Conservation (phyloP, 1,140 invertebrate genomes). For the Drosophila auraria region DNA sequence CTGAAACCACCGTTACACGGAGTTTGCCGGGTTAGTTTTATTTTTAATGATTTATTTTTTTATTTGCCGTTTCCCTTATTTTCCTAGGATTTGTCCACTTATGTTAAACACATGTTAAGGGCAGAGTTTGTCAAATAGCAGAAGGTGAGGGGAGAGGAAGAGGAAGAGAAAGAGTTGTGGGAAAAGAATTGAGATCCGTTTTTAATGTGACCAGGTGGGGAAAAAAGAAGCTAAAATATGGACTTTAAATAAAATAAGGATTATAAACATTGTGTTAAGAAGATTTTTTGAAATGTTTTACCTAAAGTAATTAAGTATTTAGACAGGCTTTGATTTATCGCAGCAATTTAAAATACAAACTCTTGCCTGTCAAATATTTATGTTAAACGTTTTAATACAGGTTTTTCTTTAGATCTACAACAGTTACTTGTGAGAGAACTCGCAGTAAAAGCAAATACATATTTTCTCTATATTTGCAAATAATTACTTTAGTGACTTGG, state of each 20-base stretch:
- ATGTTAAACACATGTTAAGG: conserved; percentile 49
- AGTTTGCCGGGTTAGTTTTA: conserved; percentile 72
- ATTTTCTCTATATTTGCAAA: background rate
- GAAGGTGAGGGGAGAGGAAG: background rate
- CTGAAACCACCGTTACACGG: conserved; percentile 56
- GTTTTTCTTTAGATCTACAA: background rate
- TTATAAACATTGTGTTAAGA: no score
- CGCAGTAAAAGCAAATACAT: background rate
- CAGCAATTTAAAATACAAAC: no score
- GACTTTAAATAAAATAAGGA: no score
- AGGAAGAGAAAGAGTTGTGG: conserved; percentile 9
- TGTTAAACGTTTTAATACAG: no score
- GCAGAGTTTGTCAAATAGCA: conserved; percentile 4
- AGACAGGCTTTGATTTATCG: no score
- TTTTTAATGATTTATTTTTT: conserved; percentile 1
- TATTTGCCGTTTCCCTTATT: conserved; percentile 8
- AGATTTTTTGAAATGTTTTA: no score
- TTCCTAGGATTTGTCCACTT: conserved; percentile 22
- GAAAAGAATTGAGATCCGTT: background rate
- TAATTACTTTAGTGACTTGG: background rate
- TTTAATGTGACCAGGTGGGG: conserved; percentile 35
- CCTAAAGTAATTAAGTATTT: no score
- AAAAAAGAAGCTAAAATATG: background rate
- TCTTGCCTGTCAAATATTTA: no score
- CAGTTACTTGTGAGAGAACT: background rate